phyloP scores from a whole-genome alignment of 2,888 invertebrate genomes.

The Drosophila sordidapex region DNA sequence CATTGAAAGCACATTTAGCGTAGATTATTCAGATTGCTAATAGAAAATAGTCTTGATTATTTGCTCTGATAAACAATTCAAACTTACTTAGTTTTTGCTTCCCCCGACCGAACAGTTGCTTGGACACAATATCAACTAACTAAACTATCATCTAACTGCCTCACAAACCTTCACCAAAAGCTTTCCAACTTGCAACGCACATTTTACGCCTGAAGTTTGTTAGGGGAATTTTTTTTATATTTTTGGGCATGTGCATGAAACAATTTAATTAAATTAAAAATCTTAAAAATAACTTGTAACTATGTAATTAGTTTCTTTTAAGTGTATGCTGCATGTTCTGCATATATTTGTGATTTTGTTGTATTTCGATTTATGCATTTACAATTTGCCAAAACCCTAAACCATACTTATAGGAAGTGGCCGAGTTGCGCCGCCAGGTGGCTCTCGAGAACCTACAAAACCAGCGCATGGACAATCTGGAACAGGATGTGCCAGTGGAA shows the following conservation, averaged over 20 bases:
- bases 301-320: conserved; percentile 10
- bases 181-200: conserved; percentile 13
- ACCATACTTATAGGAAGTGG: conserved; percentile 85
- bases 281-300: conserved; percentile 1
- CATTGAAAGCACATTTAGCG: conserved; percentile 72
- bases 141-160: conserved; percentile 10
- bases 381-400: conserved; percentile 65
- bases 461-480: conserved; percentile 87
- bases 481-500: conserved; percentile 96
- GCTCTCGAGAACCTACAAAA: conserved; percentile 85
- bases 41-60: conserved; percentile 11
- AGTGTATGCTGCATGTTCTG: conserved; percentile 45
- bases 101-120: not conserved
- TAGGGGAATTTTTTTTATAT: not conserved
- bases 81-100: conserved; percentile 16
- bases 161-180: not conserved
- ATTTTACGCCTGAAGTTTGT: conserved; percentile 6
- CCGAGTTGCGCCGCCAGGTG: conserved; percentile 85
- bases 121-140: not conserved
- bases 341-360: conserved; percentile 33
- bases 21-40: conserved; percentile 34
- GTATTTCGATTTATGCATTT: conserved; percentile 51
- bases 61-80: conserved; percentile 15
- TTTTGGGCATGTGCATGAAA: conserved; percentile 35
- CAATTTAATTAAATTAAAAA: not conserved